Evolutionary conservation across 2,113 vertebrate species (phyloP).

Genomic region (Mungos mungo): DNA sequence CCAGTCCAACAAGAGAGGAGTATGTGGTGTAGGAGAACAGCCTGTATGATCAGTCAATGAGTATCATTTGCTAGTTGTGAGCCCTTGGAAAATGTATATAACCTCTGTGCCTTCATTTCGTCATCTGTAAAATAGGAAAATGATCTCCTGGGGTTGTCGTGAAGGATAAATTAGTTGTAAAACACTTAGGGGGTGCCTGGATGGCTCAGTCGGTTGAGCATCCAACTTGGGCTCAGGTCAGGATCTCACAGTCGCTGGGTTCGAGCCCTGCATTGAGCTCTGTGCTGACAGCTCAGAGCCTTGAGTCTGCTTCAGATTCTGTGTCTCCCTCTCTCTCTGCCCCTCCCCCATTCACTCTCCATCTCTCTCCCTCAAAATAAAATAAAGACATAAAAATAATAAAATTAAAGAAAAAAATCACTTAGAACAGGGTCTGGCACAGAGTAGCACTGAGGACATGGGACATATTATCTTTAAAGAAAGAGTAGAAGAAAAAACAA

Average conservation of each 20-base stretch:
- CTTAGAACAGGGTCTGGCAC: background rate
- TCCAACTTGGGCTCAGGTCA: too few species aligned
- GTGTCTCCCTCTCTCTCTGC: too few species aligned
- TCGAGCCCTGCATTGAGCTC: too few species aligned
- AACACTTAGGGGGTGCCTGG: background rate
- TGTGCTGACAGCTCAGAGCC: too few species aligned
- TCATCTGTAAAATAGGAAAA: background rate
- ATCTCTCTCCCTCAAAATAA: too few species aligned
- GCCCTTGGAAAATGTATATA: background rate
- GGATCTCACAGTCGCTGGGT: too few species aligned
- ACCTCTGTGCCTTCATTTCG: background rate
- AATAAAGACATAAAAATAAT: too few species aligned
- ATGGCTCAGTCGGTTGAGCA: too few species aligned
- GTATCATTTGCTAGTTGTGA: background rate
- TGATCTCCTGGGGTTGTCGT: background rate
- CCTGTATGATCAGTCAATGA: background rate
- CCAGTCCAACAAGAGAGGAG: background rate
- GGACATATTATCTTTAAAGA: background rate
- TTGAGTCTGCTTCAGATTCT: too few species aligned
- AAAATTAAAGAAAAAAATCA: background rate
- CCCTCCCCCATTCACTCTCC: too few species aligned
- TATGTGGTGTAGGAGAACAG: background rate
- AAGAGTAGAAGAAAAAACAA: background rate
- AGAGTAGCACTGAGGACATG: background rate
- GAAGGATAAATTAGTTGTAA: background rate